phyloP scores from a whole-genome alignment of 2,888 invertebrate genomes.

The Gibbula magus region DNA sequence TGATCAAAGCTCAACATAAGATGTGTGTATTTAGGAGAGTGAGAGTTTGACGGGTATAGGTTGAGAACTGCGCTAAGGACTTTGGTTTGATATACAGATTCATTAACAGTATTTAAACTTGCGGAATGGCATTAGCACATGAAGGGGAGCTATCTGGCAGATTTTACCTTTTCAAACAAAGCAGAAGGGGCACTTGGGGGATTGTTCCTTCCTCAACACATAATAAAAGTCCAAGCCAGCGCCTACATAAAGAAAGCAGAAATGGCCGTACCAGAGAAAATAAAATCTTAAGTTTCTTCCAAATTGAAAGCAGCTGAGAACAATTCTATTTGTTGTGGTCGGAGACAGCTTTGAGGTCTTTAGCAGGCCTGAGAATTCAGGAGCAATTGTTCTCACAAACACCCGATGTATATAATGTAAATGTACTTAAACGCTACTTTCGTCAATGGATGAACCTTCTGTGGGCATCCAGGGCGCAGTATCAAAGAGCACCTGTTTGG shows the following conservation, averaged over 20 bases:
- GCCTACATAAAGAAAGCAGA: background rate
- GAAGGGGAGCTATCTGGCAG: background rate
- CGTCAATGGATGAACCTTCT: constrained; percentile 10
- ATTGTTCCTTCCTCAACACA: constrained; percentile 10
- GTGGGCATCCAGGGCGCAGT: background rate
- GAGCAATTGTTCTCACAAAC: constrained; percentile 26
- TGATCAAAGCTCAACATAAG: constrained; percentile 11
- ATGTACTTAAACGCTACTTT: constrained; percentile 11
- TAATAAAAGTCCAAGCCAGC: background rate
- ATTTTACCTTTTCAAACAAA: constrained; percentile 14
- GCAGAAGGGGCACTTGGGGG: background rate
- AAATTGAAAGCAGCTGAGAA: constrained; percentile 24
- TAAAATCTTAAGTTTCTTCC: constrained; percentile 22
- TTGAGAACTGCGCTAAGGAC: background rate
- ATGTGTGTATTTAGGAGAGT: background rate
- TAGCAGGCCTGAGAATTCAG: background rate
- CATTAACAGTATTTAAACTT: constrained; percentile 19
- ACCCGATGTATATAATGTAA: constrained; percentile 9
- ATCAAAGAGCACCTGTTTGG: constrained; percentile 19
- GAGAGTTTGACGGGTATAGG: background rate
- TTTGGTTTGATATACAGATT: background rate
- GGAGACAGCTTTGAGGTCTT: constrained; percentile 1
- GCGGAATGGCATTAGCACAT: constrained; percentile 5
- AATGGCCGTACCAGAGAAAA: constrained; percentile 1
- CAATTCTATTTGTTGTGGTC: constrained; percentile 23